phyloP scores from a whole-genome alignment of 2,888 invertebrate genomes.

The Drosophila mayaguana region DNA sequence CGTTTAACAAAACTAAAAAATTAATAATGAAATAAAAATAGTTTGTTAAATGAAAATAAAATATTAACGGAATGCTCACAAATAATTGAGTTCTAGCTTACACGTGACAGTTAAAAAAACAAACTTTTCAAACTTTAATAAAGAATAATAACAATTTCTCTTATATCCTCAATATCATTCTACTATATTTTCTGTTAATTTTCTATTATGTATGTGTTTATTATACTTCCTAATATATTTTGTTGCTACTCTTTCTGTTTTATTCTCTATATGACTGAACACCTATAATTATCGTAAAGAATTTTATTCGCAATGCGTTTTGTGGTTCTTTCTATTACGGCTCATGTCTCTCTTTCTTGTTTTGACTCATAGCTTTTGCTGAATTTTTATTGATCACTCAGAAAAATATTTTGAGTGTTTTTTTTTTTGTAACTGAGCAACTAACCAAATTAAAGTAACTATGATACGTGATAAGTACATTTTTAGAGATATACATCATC shows the following conservation, averaged over 20 bases:
- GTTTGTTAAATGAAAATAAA: background rate
- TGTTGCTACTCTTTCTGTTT: background rate
- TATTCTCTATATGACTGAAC: background rate
- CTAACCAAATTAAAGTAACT: background rate
- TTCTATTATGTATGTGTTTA: background rate
- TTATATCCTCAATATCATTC: background rate
- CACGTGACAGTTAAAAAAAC: constrained; percentile 26
- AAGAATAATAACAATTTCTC: background rate
- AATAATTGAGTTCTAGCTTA: constrained; percentile 37
- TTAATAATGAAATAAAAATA: constrained; percentile 11
- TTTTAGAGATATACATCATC: background rate
- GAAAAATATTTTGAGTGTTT: background rate
- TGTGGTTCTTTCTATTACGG: background rate
- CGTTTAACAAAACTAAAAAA: constrained; percentile 33
- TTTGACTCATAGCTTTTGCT: too few relatives aligned
- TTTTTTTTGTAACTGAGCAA: background rate
- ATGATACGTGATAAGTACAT: constrained; percentile 9
- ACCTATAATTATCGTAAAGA: background rate
- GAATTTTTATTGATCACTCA: background rate
- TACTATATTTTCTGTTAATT: background rate
- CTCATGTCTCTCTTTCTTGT: background rate
- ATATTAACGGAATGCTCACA: constrained; percentile 66
- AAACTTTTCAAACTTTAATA: background rate
- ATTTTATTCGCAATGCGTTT: background rate
- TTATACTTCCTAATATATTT: background rate